phyloP scores from a whole-genome alignment of 2,113 vertebrate genomes.

The Pristiophorus japonicus region DNA sequence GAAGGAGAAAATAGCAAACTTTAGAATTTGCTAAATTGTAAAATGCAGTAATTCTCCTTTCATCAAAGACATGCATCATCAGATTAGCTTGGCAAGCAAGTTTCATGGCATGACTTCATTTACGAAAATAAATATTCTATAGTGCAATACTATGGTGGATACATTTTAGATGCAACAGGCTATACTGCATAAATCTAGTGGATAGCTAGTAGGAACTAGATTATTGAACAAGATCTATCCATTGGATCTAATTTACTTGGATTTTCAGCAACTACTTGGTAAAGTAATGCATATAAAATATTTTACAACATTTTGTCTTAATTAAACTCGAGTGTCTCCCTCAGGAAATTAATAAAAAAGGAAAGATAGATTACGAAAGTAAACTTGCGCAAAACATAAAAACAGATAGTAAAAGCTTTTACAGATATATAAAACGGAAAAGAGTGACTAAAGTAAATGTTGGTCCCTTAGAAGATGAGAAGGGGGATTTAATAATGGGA shows the following conservation, averaged over 20 bases:
- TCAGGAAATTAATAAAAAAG: neutral
- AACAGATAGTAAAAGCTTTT: too few species aligned
- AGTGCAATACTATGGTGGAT: neutral
- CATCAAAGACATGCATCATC: neutral
- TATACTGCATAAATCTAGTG: neutral
- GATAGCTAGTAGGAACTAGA: neutral
- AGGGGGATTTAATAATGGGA: too few species aligned
- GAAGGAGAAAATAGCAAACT: neutral
- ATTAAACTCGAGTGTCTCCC: neutral
- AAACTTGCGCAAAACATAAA: too few species aligned
- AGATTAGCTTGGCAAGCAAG: neutral
- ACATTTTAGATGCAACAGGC: neutral
- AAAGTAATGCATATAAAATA: neutral
- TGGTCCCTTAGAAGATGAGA: too few species aligned
- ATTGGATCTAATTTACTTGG: neutral
- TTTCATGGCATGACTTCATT: neutral
- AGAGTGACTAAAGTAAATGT: too few species aligned
- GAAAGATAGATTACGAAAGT: too few species aligned
- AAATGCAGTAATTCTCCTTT: neutral
- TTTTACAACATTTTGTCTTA: neutral
- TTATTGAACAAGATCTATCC: neutral
- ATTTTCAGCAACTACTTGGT: slow-evolving; percentile 5
- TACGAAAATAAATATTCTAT: neutral
- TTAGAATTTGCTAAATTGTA: neutral
- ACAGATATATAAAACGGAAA: too few species aligned